Evolutionary conservation across 2,113 vertebrate species (phyloP).

Genomic region (Rhombomys opimus): DNA sequence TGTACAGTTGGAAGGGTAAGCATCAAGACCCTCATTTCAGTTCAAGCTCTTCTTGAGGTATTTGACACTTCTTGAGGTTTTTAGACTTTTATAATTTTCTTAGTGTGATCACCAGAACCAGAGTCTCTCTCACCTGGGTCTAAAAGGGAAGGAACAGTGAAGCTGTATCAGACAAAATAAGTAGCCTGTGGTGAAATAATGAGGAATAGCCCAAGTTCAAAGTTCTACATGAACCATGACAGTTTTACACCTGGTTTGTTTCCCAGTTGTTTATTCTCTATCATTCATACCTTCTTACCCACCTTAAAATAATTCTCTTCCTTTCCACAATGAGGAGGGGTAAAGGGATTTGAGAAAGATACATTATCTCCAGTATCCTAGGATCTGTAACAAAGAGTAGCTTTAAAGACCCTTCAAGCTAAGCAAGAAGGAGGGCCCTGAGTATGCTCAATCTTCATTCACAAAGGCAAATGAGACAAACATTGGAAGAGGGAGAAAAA

Average conservation of each 20-base stretch:
- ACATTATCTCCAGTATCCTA: background rate
- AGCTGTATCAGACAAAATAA: background rate
- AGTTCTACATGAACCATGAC: background rate
- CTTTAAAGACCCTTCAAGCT: background rate
- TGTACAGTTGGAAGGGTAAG: background rate
- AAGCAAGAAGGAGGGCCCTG: too few species aligned
- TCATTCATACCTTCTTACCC: background rate
- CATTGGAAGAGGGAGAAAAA: too few species aligned
- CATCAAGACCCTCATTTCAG: fast-evolving
- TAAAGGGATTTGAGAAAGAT: background rate
- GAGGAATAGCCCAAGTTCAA: background rate
- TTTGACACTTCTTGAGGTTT: background rate
- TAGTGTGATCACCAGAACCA: background rate
- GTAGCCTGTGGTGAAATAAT: background rate
- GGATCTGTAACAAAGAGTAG: background rate
- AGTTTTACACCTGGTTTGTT: background rate
- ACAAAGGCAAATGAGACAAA: too few species aligned
- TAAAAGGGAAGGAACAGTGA: background rate
- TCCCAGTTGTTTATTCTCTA: background rate
- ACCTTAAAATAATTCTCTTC: background rate
- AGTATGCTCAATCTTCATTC: too few species aligned
- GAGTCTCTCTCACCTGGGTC: background rate
- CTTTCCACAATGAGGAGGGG: background rate
- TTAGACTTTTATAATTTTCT: background rate
- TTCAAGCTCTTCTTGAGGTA: background rate